These are phyloP conservation scores for Zaprionus lineosus DNA, from an alignment of 2,888 invertebrate genomes.

Conservation along the genomic window DNA sequence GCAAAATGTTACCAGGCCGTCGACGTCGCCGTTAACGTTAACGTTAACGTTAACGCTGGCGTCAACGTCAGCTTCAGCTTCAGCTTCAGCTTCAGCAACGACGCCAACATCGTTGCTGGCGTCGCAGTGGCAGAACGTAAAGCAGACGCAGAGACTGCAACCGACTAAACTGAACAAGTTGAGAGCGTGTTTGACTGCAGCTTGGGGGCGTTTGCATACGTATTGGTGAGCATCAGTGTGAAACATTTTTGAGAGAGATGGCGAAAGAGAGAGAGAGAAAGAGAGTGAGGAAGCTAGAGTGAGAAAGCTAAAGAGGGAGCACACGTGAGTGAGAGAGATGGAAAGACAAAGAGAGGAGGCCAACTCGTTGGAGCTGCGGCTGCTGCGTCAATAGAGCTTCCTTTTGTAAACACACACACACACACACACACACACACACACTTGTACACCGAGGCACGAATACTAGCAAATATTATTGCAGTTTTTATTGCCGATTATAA, in stretches of 20 bases:
- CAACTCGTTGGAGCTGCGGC: slow-evolving; percentile 43
- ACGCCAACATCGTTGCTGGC: no score
- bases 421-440: slow-evolving; percentile 9
- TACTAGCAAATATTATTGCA: slow-evolving; percentile 45
- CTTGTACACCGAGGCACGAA: slow-evolving; percentile 11
- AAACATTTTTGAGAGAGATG: not conserved
- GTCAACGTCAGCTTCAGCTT: slow-evolving; percentile 1
- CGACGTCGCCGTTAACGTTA: slow-evolving; percentile 11
- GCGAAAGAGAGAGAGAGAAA: slow-evolving; percentile 9
- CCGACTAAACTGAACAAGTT: slow-evolving; percentile 37
- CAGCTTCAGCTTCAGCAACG: slow-evolving; percentile 1
- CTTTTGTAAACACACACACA: slow-evolving; percentile 33
- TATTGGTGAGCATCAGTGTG: slow-evolving; percentile 40
- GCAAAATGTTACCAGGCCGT: slow-evolving; percentile 43
- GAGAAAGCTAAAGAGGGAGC: not conserved
- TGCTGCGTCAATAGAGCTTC: slow-evolving; percentile 53
- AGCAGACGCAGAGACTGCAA: slow-evolving; percentile 29
- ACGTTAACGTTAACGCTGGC: slow-evolving; percentile 1
- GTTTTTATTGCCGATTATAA: slow-evolving; percentile 49
- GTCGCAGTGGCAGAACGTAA: slow-evolving; percentile 11
- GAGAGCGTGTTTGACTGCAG: slow-evolving; percentile 42
- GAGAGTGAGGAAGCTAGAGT: not conserved
- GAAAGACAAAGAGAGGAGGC: slow-evolving; percentile 15
- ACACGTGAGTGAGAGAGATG: not conserved
- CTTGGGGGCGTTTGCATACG: slow-evolving; percentile 42